Conservation (phyloP, 2,797 vertebrate species). For the Sebastes nivosus region DNA sequence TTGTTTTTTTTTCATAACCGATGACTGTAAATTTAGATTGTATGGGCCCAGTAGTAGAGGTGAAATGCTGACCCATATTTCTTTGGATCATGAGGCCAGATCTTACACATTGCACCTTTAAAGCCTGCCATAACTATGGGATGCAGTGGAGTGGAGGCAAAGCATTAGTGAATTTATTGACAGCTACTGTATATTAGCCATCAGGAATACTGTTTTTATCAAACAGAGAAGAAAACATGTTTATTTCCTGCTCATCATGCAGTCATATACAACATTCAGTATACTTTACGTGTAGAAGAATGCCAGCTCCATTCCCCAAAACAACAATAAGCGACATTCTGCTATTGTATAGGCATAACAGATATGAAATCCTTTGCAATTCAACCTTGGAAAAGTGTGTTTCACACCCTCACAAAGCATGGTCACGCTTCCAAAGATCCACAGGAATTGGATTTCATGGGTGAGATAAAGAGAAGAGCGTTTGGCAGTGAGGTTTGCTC, state of each 20-base stretch:
- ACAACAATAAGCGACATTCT: constrained; percentile 11
- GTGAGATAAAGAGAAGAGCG: constrained; percentile 48
- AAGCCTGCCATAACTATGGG: not conserved
- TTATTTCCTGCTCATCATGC: not conserved
- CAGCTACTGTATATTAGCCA: not conserved
- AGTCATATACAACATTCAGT: not conserved
- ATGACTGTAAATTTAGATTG: too few relatives aligned
- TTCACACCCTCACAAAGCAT: constrained; percentile 53
- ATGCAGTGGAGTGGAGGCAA: not conserved
- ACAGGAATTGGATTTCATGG: constrained; percentile 70
- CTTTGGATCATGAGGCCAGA: too few relatives aligned
- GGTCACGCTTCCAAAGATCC: constrained; percentile 44
- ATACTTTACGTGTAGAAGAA: not conserved
- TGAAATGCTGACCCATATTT: too few relatives aligned
- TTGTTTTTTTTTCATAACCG: too few relatives aligned
- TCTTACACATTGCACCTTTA: too few relatives aligned
- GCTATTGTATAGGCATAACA: constrained; percentile 3
- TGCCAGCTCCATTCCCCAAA: constrained; percentile 4
- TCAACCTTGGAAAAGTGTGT: constrained; percentile 41
- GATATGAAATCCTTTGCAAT: constrained; percentile 21
- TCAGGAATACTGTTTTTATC: not conserved
- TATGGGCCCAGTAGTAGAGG: too few relatives aligned
- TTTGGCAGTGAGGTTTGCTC: constrained; percentile 49
- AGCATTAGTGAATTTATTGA: not conserved
- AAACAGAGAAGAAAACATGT: not conserved